Evolutionary conservation across 2,888 invertebrate genomes (phyloP).

Genomic region (Parelbella ahira): DNA sequence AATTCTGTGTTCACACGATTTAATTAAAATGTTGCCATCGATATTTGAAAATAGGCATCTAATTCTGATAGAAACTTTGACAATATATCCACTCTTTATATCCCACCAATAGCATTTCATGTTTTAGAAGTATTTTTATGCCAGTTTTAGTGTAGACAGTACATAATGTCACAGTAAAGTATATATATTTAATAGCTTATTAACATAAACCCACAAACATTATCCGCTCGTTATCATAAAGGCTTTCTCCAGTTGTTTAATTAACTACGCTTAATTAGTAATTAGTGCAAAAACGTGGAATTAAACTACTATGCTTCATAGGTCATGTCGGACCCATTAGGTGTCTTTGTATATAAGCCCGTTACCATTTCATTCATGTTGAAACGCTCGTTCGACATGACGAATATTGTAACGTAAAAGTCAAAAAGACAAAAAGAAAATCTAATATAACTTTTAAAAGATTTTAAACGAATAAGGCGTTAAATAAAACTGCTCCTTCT

Average conservation of each 20-base stretch:
- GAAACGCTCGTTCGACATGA: background rate
- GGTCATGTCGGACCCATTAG: conserved; percentile 48
- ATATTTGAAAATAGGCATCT: too few relatives aligned
- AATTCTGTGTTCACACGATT: too few relatives aligned
- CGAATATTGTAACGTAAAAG: background rate
- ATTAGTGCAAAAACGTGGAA: conserved; percentile 33
- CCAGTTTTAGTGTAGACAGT: too few relatives aligned
- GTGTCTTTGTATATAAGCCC: conserved; percentile 50
- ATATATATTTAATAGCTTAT: conserved; percentile 8
- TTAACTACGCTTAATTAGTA: conserved; percentile 29
- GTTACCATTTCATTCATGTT: background rate
- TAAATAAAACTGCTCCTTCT: too few relatives aligned
- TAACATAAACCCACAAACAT: conserved; percentile 8
- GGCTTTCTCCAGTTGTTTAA: conserved; percentile 22
- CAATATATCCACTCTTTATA: too few relatives aligned
- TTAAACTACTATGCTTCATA: conserved; percentile 53
- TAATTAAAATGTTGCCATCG: too few relatives aligned
- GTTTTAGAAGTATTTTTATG: background rate
- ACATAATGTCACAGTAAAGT: conserved; percentile 5
- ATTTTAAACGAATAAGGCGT: too few relatives aligned
- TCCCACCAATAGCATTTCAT: too few relatives aligned
- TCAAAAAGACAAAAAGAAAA: too few relatives aligned
- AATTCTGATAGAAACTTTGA: too few relatives aligned
- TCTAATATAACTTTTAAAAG: too few relatives aligned
- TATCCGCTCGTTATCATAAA: background rate